These are phyloP conservation scores for Antheraea yamamai DNA, from an alignment of 2,888 invertebrate genomes.

Conservation along the genomic window DNA sequence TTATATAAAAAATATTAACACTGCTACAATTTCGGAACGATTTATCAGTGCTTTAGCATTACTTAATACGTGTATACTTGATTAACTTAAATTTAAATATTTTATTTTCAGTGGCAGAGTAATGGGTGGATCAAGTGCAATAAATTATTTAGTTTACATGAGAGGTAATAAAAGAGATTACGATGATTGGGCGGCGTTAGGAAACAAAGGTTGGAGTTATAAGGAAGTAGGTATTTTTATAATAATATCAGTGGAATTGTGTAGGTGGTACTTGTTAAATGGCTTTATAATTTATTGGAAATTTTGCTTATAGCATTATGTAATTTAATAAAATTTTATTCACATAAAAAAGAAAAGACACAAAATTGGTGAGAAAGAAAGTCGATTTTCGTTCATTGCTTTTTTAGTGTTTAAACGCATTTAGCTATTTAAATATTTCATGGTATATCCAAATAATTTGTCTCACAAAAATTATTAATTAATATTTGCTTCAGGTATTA, in stretches of 20 bases:
- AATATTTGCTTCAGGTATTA: constrained; percentile 66
- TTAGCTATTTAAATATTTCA: background rate
- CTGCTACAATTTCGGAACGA: background rate
- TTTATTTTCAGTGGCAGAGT: constrained; percentile 80
- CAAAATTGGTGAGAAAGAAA: too few species aligned
- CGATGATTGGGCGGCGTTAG: constrained; percentile 84
- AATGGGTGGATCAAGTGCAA: constrained; percentile 86
- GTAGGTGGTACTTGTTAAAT: background rate
- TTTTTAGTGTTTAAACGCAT: too few species aligned
- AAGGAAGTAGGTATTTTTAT: constrained; percentile 59
- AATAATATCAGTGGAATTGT: background rate
- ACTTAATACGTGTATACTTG: background rate
- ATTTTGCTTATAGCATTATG: background rate
- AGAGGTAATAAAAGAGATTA: constrained; percentile 84
- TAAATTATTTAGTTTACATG: constrained; percentile 86
- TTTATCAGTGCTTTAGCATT: background rate
- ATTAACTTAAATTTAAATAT: constrained; percentile 10
- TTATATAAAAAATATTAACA: background rate
- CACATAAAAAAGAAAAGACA: too few species aligned
- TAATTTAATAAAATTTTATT: background rate
- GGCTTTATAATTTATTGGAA: background rate
- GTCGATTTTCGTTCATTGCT: too few species aligned
- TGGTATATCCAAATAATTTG: background rate
- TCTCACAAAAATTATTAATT: background rate
- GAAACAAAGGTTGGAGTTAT: constrained; percentile 84